Evolutionary conservation across 2,797 vertebrate species (phyloP), one percentile per base, ranked within the genome.

Genomic region (Acanthornis magna): DNA sequence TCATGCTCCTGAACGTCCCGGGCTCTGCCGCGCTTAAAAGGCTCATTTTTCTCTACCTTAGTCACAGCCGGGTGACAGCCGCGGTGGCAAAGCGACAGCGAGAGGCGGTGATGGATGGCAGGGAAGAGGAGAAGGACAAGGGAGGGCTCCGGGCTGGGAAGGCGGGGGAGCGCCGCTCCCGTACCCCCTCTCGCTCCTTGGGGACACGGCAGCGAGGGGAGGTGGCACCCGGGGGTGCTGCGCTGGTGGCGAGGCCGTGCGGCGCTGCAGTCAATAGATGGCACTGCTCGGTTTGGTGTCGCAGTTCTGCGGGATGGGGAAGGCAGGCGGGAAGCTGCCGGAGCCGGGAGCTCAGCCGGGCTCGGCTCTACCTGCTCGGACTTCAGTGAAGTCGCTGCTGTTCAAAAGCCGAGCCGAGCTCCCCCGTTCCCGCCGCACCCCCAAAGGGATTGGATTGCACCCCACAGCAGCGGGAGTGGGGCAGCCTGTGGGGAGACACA

Each of bases 211-310:
- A 38, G 38, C 10, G 17, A 12, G 14, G 50, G 42, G 17, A 26
- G 27, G 4, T 1, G 1, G 12, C 36, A 5, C 36, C 13, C 2
- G 42, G 27, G 11, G 27, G 12, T 10, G 45, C 9, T 2, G 11
- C 7, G 2, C 1, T 13, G 9, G 7, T 5, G 47, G 53, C 7
- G 26, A 10, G 55, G 48, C 65, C 62, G 1, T 71, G 22, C 72
- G 36, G 42, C 45, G 2, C 0, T 3, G 70, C 7, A 30, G 91
- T 75, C 96, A 32, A 62, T 93, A 96, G 96, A 51, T 95, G 95
- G 95, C 96, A 75, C 89, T 93, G 94, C 93, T 34, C 2, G 54
- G 89, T 87, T 48, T 86, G n/a, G 30, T 62, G 62, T 91, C 2
- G 2, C 3, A 0, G 38, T 19, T 17, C 0, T 5, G 62, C 3